phyloP scores from a whole-genome alignment of 92 coral and sea anemone genomes.

The Parazoanthus darwini region DNA sequence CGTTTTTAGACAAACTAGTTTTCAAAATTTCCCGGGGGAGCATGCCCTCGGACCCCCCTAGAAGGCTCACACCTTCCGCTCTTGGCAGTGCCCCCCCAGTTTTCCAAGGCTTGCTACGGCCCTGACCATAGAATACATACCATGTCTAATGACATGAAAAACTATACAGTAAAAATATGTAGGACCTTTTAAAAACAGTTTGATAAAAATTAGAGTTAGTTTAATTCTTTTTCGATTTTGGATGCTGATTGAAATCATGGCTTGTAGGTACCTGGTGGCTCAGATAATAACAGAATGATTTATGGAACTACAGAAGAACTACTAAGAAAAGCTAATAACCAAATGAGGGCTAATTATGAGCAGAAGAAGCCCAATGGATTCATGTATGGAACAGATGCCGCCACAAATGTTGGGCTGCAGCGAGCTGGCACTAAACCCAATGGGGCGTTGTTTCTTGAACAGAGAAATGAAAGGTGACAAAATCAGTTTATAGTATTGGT shows the following conservation, averaged over 20 bases:
- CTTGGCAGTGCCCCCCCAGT: too few relatives aligned
- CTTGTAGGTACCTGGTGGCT: constrained; percentile 88
- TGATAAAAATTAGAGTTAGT: too few relatives aligned
- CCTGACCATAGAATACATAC: too few relatives aligned
- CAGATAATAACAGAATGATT: constrained; percentile 75
- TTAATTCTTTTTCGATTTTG: background rate
- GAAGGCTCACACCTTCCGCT: too few relatives aligned
- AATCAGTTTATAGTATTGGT: background rate
- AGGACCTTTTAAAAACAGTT: too few relatives aligned
- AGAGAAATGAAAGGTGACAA: constrained; percentile 62
- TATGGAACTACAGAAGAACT: constrained; percentile 79
- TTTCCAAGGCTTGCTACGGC: too few relatives aligned
- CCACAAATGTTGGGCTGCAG: constrained; percentile 75
- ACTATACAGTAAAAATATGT: too few relatives aligned
- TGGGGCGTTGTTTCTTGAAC: constrained; percentile 74
- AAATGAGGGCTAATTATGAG: constrained; percentile 2
- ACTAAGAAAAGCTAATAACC: constrained; percentile 19
- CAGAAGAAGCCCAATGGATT: constrained; percentile 64
- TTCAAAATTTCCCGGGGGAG: too few relatives aligned
- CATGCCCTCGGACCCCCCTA: too few relatives aligned
- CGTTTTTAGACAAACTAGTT: too few relatives aligned
- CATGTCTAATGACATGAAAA: too few relatives aligned
- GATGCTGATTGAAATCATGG: background rate
- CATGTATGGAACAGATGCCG: constrained; percentile 88
- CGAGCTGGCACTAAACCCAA: constrained; percentile 75